phyloP scores from a whole-genome alignment of 92 coral and sea anemone species.

The Zoanthus solanderi region DNA sequence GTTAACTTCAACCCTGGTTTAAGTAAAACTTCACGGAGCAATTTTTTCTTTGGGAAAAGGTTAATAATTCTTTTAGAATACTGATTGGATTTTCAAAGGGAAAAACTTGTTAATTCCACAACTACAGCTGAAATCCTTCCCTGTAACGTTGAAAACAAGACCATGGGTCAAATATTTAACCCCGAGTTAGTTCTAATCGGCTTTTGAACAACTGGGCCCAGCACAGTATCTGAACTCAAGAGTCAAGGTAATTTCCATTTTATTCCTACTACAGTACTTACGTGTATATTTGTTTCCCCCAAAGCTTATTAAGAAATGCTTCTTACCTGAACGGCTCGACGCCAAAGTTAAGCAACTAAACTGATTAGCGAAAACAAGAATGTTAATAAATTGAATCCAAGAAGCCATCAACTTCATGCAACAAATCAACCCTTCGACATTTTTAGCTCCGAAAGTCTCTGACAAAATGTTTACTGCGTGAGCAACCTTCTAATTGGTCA shows the following conservation, averaged over 20 bases:
- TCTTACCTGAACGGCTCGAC: slow-evolving; percentile 2
- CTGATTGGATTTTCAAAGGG: too few species aligned
- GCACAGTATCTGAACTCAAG: too few species aligned
- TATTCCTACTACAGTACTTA: background rate
- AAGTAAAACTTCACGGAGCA: too few species aligned
- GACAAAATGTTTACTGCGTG: background rate
- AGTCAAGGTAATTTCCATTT: background rate
- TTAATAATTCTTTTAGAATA: too few species aligned
- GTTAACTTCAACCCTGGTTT: too few species aligned
- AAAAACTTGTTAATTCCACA: too few species aligned
- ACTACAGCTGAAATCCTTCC: too few species aligned
- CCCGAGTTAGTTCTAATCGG: too few species aligned
- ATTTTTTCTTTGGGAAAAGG: too few species aligned
- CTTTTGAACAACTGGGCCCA: too few species aligned
- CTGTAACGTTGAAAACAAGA: too few species aligned
- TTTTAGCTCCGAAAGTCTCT: background rate
- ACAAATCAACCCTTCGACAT: background rate
- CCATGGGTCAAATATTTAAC: too few species aligned
- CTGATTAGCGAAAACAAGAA: background rate
- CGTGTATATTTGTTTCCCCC: background rate
- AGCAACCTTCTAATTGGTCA: background rate
- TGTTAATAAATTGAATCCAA: background rate
- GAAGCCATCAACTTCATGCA: slow-evolving; percentile 12
- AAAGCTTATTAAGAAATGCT: background rate
- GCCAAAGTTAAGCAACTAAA: background rate